Percentiles rank a stretch among this genome's conserved stretches.
These are phyloP conservation scores for Ceratoteleas bidentatus DNA, from an alignment of 1,140 invertebrate genomes.

Conservation along the genomic window DNA sequence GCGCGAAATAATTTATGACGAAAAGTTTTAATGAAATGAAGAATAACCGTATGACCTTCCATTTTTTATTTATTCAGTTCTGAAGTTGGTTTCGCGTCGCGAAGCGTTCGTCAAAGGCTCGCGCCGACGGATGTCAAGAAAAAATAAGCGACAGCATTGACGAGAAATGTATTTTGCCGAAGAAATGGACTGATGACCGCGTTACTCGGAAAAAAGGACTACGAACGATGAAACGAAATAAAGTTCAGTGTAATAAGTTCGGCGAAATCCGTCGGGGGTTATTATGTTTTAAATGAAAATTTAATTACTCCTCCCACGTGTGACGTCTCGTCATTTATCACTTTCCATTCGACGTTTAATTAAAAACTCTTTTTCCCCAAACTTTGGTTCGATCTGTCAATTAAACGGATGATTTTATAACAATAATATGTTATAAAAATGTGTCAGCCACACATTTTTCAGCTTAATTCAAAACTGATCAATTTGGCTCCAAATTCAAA, in stretches of 20 bases:
- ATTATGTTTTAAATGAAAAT: neutral
- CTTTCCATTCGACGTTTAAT: too few species aligned
- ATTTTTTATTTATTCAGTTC: slow-evolving; percentile 31
- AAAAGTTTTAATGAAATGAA: slow-evolving; percentile 37
- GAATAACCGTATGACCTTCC: slow-evolving; percentile 12
- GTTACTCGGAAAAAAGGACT: neutral
- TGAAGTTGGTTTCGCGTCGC: slow-evolving; percentile 6
- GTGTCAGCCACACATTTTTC: too few species aligned
- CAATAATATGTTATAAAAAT: too few species aligned
- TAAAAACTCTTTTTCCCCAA: too few species aligned
- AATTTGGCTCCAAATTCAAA: neutral
- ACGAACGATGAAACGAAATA: slow-evolving; percentile 9
- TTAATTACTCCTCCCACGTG: neutral
- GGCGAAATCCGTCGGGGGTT: neutral
- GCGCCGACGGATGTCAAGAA: slow-evolving; percentile 9
- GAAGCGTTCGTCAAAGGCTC: slow-evolving; percentile 7
- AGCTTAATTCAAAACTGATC: too few species aligned
- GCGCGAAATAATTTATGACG: slow-evolving; percentile 13
- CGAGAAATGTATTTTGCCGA: slow-evolving; percentile 22
- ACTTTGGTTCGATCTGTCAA: too few species aligned
- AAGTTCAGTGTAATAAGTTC: slow-evolving; percentile 23
- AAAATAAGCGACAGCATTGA: slow-evolving; percentile 6
- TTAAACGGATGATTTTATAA: too few species aligned
- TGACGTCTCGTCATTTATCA: too few species aligned
- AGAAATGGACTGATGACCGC: neutral